Conservation (phyloP, 2,113 vertebrate species). For the Podocnemis expansa region DNA sequence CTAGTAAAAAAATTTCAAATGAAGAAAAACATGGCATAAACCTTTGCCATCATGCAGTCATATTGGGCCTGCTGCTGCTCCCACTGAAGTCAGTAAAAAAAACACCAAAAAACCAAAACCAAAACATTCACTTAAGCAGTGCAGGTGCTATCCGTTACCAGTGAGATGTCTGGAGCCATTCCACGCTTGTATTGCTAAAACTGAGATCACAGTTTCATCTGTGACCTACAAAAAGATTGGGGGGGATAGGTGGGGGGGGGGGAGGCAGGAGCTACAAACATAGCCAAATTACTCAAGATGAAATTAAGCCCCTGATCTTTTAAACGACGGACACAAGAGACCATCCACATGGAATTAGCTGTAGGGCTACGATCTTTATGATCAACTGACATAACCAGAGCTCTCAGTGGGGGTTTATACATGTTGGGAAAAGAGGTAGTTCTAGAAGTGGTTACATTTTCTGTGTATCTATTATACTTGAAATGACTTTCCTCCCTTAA, state of each 20-base stretch:
- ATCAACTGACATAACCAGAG: neutral
- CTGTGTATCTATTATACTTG: slow-evolving; percentile 43
- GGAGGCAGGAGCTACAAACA: neutral
- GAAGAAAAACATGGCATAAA: neutral
- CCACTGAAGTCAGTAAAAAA: neutral
- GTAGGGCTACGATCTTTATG: slow-evolving; percentile 15
- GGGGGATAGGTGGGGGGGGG: neutral
- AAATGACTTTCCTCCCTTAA: slow-evolving; percentile 42
- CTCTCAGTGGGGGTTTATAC: slow-evolving; percentile 47
- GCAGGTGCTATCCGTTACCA: accelerated
- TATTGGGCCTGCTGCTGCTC: neutral
- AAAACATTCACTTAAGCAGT: neutral
- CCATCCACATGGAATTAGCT: slow-evolving; percentile 28
- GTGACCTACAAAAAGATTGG: slow-evolving; percentile 21
- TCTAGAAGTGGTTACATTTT: slow-evolving; percentile 45
- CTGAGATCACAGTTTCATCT: slow-evolving; percentile 14
- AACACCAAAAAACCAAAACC: too few relatives aligned
- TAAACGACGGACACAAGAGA: slow-evolving; percentile 53
- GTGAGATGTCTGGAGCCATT: neutral
- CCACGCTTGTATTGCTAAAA: neutral
- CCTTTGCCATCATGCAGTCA: neutral
- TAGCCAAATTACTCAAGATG: neutral
- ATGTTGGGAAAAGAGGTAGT: slow-evolving; percentile 58
- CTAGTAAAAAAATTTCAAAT: neutral
- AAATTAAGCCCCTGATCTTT: slow-evolving; percentile 38